Base-by-base conservation (phyloP, 2,888 invertebrate genomes). In the Maniola hyperantus region DNA sequence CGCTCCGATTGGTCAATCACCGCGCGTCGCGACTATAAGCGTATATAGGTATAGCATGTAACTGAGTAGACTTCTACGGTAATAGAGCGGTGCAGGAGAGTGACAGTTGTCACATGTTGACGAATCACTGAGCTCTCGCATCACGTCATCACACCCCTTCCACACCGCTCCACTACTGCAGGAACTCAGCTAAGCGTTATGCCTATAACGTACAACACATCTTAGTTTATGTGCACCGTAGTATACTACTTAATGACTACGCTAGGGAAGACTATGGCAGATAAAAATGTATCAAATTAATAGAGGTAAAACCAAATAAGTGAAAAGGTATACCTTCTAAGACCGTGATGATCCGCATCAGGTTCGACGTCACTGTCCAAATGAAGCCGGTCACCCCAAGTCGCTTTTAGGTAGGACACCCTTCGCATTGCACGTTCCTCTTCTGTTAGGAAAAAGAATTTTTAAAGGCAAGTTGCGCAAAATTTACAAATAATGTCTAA, bases 351-450 rank as follows among this genome's bases (percentile, higher is more conserved):
- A 76, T 96, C 96, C 4, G 93, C 91, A 72, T 95, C 95, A 0
- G 88, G 87, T 54, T 92, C 91, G 13, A 87, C 84, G 76, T 96
- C 96, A 79, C 95, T 95, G 80, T 97, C 96, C 73, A 96, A 91
- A 77, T 95, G 95, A 87, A 95, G 93, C 69, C 95, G 92, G 79
- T 96, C 96, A 71, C 96, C 96, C 94, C 96, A 97, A 10, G 98
- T 98, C 53, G 98, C 98, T 90, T 97, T 97, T 74, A 98, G 93
- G 90, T 99, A 99, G n/a, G 98, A 98, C 74, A 97, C 97, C 76
- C 98, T 94, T 75, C 98, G 94, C 89, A 96, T 97, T 33, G 96
- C 95, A 73, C 97, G 95, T 79, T 97, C 97, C 83, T 98, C 98
- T 82, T 97, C 97, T 85, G 93, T 95, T 94, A 84, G 72, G 71